Evolutionary conservation across 2,888 invertebrate genomes (phyloP).

Genomic region (Notodromas monacha): DNA sequence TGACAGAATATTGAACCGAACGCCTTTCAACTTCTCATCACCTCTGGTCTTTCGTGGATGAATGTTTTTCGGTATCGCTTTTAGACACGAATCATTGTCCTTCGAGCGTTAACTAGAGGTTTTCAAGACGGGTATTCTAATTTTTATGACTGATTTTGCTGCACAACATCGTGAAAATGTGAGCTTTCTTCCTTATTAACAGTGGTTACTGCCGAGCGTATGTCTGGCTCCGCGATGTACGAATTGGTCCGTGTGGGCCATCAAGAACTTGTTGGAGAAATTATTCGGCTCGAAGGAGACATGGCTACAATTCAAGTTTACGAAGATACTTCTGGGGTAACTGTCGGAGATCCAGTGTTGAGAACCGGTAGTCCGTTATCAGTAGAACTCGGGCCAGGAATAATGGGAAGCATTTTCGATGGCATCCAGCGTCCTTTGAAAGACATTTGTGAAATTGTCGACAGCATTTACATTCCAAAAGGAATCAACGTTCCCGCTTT

Average conservation of each 20-base stretch:
- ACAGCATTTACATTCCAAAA: constrained; percentile 97
- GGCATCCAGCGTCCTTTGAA: constrained; percentile 96
- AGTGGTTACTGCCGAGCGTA: constrained; percentile 97
- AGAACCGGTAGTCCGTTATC: constrained; percentile 95
- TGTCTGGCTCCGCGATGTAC: constrained; percentile 99
- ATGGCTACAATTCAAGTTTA: constrained; percentile 98
- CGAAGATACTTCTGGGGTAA: constrained; percentile 86
- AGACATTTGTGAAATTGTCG: constrained; percentile 69
- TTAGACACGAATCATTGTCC: too few relatives aligned
- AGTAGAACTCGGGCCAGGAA: constrained; percentile 92
- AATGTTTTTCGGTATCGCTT: constrained; percentile 5
- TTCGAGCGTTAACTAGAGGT: too few relatives aligned
- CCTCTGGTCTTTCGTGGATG: too few relatives aligned
- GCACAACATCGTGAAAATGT: background rate
- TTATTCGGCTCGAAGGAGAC: constrained; percentile 95
- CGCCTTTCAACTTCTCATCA: too few relatives aligned
- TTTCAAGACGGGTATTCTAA: constrained; percentile 1
- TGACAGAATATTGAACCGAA: too few relatives aligned
- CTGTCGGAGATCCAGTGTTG: constrained; percentile 93
- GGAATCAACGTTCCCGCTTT: constrained; percentile 82
- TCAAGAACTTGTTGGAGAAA: constrained; percentile 90
- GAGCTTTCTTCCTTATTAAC: constrained; percentile 9
- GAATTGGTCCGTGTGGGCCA: constrained; percentile 96
- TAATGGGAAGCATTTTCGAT: constrained; percentile 96
- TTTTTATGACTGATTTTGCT: too few relatives aligned